Evolutionary conservation across 2,113 vertebrate genomes (phyloP).

Genomic region (Spheniscus mendiculus): DNA sequence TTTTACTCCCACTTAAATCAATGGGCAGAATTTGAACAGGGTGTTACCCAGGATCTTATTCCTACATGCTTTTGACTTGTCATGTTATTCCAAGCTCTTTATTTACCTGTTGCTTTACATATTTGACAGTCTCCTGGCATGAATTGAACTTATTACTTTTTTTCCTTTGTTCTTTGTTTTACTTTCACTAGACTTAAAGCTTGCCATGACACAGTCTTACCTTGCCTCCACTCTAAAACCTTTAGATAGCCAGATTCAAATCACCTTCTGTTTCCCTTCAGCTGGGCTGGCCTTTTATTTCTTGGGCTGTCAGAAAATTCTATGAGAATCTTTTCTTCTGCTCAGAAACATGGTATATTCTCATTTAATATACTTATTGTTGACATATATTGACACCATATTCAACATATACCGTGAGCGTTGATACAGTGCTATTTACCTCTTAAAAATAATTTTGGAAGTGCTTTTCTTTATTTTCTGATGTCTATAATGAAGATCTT

Average conservation of each 20-base stretch:
- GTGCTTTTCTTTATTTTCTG: neutral
- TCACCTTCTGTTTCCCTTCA: neutral
- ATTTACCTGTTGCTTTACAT: neutral
- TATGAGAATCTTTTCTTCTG: neutral
- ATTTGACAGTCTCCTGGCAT: neutral
- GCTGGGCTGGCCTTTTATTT: neutral
- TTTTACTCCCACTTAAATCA: neutral
- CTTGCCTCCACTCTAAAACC: neutral
- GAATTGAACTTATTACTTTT: neutral
- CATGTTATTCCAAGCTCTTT: neutral
- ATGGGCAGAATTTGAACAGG: neutral
- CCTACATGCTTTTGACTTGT: neutral
- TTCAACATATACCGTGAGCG: neutral
- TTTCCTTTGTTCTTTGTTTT: neutral
- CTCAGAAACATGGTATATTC: neutral
- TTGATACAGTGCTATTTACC: neutral
- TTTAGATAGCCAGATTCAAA: neutral
- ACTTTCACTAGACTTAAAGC: neutral
- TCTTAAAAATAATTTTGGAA: neutral
- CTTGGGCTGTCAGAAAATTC: neutral
- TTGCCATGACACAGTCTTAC: neutral
- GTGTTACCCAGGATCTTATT: neutral
- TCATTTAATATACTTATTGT: neutral
- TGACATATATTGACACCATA: neutral
- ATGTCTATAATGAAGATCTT: neutral